A percentile compares a stretch with the other conserved stretches of the same genome.
phyloP scores from a whole-genome alignment of 2,888 invertebrate species.

The Hesperia comma region DNA sequence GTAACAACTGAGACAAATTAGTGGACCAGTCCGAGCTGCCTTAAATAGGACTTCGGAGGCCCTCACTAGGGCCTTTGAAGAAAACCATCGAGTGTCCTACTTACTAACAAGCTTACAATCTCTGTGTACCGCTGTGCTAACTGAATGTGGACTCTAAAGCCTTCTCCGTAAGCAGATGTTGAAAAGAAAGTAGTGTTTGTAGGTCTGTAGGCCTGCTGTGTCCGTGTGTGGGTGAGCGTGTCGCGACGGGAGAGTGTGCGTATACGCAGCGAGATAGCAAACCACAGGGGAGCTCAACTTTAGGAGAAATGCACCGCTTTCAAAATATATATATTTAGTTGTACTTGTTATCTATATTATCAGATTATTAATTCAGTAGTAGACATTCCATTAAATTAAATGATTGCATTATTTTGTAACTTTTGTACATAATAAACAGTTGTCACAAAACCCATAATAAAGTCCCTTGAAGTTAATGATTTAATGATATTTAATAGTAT shows the following conservation, averaged over 20 bases:
- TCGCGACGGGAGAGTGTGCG: constrained; percentile 61
- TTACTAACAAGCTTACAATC: constrained; percentile 63
- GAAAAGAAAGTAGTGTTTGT: constrained; percentile 71
- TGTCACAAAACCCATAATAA: too few species aligned
- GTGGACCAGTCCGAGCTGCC: constrained; percentile 26
- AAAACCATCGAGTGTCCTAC: constrained; percentile 74
- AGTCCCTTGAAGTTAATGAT: too few species aligned
- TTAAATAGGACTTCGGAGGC: constrained; percentile 45
- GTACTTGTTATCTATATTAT: neutral
- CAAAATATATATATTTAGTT: neutral
- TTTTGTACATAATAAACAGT: too few species aligned
- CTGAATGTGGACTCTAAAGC: constrained; percentile 53
- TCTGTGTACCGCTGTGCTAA: constrained; percentile 40
- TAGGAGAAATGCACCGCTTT: constrained; percentile 75
- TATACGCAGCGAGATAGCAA: constrained; percentile 79
- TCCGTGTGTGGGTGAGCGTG: constrained; percentile 60
- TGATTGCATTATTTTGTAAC: too few species aligned
- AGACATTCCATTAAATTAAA: too few species aligned
- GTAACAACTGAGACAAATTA: constrained; percentile 31
- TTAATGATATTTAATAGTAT: too few species aligned
- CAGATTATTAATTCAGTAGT: too few species aligned
- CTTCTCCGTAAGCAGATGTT: constrained; percentile 35
- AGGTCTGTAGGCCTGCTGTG: constrained; percentile 79
- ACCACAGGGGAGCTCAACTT: constrained; percentile 63
- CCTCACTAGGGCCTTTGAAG: constrained; percentile 71